Evolutionary conservation across 2,797 vertebrate species (phyloP).

Genomic region (Muscicapa comitata): DNA sequence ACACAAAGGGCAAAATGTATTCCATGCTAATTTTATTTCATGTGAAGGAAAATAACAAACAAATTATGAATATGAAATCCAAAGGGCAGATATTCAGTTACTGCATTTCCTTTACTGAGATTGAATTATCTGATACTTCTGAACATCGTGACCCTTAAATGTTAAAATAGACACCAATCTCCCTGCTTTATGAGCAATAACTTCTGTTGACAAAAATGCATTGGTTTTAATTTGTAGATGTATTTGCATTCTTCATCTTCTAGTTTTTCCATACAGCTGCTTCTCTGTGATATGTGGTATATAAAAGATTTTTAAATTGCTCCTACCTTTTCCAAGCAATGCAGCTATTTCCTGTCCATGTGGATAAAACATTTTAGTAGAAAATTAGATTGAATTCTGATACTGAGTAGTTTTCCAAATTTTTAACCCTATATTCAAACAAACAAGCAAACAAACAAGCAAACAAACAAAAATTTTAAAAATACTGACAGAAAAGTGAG

Average conservation of each 20-base stretch:
- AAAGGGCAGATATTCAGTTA: neutral
- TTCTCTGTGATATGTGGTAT: neutral
- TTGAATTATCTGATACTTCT: neutral
- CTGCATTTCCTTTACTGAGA: neutral
- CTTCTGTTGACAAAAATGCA: neutral
- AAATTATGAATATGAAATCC: neutral
- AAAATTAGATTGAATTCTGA: neutral
- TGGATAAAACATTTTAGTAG: neutral
- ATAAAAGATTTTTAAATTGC: neutral
- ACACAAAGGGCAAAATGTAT: neutral
- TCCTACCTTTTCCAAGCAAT: neutral
- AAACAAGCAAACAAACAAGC: neutral
- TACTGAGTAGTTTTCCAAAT: neutral
- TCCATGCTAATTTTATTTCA: neutral
- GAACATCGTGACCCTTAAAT: neutral
- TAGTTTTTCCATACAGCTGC: neutral
- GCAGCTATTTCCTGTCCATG: neutral
- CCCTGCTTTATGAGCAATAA: neutral
- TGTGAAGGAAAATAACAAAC: conserved; percentile 1
- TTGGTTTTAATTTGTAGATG: neutral
- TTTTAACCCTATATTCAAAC: neutral
- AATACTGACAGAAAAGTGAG: neutral
- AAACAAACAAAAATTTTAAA: neutral
- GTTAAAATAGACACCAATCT: neutral
- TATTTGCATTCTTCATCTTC: neutral